Base-by-base conservation (phyloP, 2,797 vertebrate genomes). In the Characodon lateralis region DNA sequence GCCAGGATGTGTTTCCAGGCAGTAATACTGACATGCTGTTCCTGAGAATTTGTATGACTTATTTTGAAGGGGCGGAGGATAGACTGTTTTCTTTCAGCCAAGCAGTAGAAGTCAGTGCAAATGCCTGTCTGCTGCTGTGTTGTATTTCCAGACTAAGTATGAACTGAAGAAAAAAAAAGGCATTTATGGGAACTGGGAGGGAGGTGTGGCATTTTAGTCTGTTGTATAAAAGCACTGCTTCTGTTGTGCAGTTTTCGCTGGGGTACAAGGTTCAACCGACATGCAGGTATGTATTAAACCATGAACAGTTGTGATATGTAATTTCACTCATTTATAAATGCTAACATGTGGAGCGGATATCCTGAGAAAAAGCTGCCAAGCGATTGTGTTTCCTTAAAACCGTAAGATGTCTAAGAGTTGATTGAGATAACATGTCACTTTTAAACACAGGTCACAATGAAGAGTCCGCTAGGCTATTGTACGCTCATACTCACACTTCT, bases 381-480 rank as follows among this genome's bases (percentile, higher is more conserved):
- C n/a, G 2, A 0, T 9, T 41, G 5, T 39, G 24, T 58, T 50
- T 43, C 6, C 59, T 26, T 61, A 31, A 43, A 16, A 16, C 13
- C 10, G 6, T 26, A 1, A 14, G 9, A 51, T 39, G 16, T 53
- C 1, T 13, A 9, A 10, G 8, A 26, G 4, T 20, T 4, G 5
- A 0, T 65, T 63, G 2, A 13, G 12, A 6, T 35, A 31, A 12
- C 3, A 59, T 75, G 6, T 76, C 18, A 16, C 50, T 76, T 65
- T 78, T 20, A 35, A 70, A 70, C 24, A 46, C 61, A 86, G 86
- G 77, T 76, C 51, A 90, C 77, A 73, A 92, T 91, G 91, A 87
- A 68, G 80, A 71, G 13, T 28, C 39, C 65, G 22, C 10, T 69
- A 20, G 50, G 22, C 2, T 78, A 1, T 50, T 76, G 51, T 69